phyloP scores from a whole-genome alignment of 2,797 vertebrate species.

The Lagocephalus sceleratus region DNA sequence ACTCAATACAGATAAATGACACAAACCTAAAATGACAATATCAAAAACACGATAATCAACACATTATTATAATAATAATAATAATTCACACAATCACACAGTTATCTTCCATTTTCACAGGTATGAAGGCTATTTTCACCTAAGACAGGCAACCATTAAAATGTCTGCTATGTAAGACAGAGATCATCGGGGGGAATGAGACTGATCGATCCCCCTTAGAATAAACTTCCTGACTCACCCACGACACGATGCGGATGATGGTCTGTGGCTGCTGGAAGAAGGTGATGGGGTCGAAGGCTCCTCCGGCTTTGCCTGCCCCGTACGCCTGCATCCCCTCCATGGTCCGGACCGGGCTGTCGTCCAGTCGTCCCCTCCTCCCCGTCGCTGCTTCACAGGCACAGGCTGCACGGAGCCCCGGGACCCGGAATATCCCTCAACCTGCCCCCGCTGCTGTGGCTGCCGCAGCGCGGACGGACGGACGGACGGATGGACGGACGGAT shows the following conservation, averaged over 20 bases:
- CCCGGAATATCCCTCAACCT: slow-evolving; percentile 11
- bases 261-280: slow-evolving; percentile 92
- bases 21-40: too few relatives aligned
- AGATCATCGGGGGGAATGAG: too few relatives aligned
- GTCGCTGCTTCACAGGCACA: slow-evolving; percentile 30
- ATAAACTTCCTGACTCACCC: slow-evolving; percentile 65
- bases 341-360: slow-evolving; percentile 45
- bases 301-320: slow-evolving; percentile 92
- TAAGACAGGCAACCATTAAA: too few relatives aligned
- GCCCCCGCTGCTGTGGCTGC: slow-evolving; percentile 6
- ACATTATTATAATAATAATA: too few relatives aligned
- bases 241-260: slow-evolving; percentile 86
- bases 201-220: too few relatives aligned
- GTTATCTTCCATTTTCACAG: too few relatives aligned
- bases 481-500: slow-evolving; percentile 21
- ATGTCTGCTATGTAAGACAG: too few relatives aligned
- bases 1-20: too few relatives aligned
- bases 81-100: too few relatives aligned
- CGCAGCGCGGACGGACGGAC: not conserved
- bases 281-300: slow-evolving; percentile 91
- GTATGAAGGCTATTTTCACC: too few relatives aligned
- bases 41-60: too few relatives aligned
- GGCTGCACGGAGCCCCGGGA: slow-evolving; percentile 46
- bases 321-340: slow-evolving; percentile 91
- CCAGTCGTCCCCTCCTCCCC: slow-evolving; percentile 39